Evolutionary conservation across 1,140 invertebrate genomes (phyloP), one percentile per base, ranked within the genome.

Genomic region (Papilio machaon): DNA sequence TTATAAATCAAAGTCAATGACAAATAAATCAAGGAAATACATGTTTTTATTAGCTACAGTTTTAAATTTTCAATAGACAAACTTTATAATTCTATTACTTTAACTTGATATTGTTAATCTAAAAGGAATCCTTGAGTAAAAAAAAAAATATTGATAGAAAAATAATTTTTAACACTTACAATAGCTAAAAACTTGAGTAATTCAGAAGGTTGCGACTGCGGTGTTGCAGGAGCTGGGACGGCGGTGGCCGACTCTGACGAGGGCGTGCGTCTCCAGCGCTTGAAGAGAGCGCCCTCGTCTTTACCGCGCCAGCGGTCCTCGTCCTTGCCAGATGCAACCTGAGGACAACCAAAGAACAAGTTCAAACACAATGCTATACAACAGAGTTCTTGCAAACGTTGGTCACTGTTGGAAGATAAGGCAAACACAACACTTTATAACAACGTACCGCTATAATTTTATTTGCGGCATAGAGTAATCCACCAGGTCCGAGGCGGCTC

Each of bases 401-500:
- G 79, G 84, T 87, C 89, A 90, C 90, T 88, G 88, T 82, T 86
- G 85, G 84, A 89, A 60, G 79, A 80, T 80, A 85, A 79, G 77
- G 79, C 77, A 84, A 84, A 49, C 87, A 88, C 86, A 81, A 81
- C 89, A 91, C 91, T 88, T 81, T 82, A 64, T 77, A 85, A 86
- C 88, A 87, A 94, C 93, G 91, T 94, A 94, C 93, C 93, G 93
- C 91, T 90, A 94, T 86, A 85, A 94, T 91, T 90, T 92, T 94
- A 89, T 94, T 92, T 81, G 93, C 92, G 84, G 93, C 92, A 85
- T 94, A 93, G 43, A 93, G 90, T 47, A 92, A 88, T 47, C 91
- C 91, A 58, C 92, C 91, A 77, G 94, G 92, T 83, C 93, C 92
- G 82, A 94, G 88, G 73, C 92, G 92, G 83, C 88, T 91, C 85